Percentiles rank a stretch among this genome's conserved stretches.
phyloP scores from a whole-genome alignment of 2,888 invertebrate species.

The Campopleginae sp. region DNA sequence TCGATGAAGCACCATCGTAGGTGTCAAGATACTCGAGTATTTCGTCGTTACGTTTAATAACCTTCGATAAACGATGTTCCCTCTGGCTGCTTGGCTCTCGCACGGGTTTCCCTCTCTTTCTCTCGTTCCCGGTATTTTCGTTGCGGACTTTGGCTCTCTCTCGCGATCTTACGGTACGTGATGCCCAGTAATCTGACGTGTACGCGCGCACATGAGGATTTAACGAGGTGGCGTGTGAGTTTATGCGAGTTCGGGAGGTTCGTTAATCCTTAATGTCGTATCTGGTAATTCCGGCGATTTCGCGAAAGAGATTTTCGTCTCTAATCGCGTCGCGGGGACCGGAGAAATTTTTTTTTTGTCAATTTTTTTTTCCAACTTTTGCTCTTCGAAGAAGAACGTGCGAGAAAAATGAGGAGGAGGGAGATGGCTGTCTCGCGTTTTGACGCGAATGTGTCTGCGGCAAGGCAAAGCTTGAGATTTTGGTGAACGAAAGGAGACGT shows the following conservation, averaged over 20 bases:
- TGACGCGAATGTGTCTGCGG: conserved; percentile 39
- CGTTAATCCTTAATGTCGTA: conserved; percentile 55
- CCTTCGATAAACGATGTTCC: conserved; percentile 52
- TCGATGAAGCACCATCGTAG: background rate
- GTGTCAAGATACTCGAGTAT: background rate
- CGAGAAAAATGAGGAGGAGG: background rate
- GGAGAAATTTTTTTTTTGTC: too few relatives aligned
- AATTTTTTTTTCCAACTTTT: too few relatives aligned
- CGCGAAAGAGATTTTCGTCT: background rate
- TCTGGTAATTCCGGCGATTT: conserved; percentile 8
- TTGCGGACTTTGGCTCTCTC: conserved; percentile 27
- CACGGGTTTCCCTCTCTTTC: background rate
- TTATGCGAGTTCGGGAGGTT: conserved; percentile 41
- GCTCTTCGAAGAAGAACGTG: background rate
- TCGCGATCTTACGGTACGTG: conserved; percentile 6
- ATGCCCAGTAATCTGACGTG: conserved; percentile 56
- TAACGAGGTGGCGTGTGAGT: conserved; percentile 53
- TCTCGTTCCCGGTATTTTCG: background rate
- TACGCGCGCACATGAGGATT: conserved; percentile 36
- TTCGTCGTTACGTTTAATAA: conserved; percentile 54
- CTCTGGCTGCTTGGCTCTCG: too few relatives aligned
- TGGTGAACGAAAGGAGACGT: conserved; percentile 43
- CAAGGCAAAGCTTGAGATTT: conserved; percentile 44
- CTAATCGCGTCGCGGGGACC: background rate
- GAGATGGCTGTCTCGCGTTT: conserved; percentile 8